These are phyloP conservation scores for Neoascia interrupta DNA, from an alignment of 2,888 invertebrate genomes.

Conservation along the genomic window DNA sequence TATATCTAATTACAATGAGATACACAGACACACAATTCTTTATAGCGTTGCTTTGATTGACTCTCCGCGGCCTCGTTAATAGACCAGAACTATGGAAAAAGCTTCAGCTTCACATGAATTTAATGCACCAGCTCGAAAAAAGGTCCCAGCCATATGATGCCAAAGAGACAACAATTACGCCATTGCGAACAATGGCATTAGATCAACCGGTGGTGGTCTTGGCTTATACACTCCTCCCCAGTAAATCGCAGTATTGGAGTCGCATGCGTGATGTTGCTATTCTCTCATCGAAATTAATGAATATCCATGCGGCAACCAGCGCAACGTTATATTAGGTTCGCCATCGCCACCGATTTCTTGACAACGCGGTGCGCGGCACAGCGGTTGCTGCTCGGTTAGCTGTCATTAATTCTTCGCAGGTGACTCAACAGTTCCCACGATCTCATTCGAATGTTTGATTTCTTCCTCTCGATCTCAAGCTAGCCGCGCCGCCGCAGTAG, in stretches of 20 bases:
- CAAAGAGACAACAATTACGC: slow-evolving; percentile 63
- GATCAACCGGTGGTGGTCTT: slow-evolving; percentile 61
- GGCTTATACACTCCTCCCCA: slow-evolving; percentile 45
- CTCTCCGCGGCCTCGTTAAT: slow-evolving; percentile 47
- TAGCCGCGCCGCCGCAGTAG: not conserved
- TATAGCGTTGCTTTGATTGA: slow-evolving; percentile 52
- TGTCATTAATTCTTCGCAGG: slow-evolving; percentile 66
- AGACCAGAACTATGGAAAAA: slow-evolving; percentile 52
- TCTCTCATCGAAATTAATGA: slow-evolving; percentile 61
- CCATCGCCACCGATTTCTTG: slow-evolving; percentile 26
- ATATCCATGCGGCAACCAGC: slow-evolving; percentile 34
- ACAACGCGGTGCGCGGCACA: not conserved
- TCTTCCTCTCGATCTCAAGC: slow-evolving; percentile 60
- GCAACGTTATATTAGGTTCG: slow-evolving; percentile 1
- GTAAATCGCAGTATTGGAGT: slow-evolving; percentile 57
- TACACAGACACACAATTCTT: slow-evolving; percentile 49
- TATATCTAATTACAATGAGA: slow-evolving; percentile 51
- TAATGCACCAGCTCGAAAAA: slow-evolving; percentile 32
- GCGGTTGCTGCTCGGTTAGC: too few species aligned
- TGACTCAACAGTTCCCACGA: slow-evolving; percentile 67
- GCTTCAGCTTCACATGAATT: slow-evolving; percentile 46
- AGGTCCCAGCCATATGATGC: slow-evolving; percentile 31
- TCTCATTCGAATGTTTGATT: slow-evolving; percentile 66
- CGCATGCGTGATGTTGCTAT: slow-evolving; percentile 62
- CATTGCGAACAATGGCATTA: slow-evolving; percentile 62